Evolutionary conservation across 2,797 vertebrate species (phyloP).

Genomic region (Megaceryle alcyon): DNA sequence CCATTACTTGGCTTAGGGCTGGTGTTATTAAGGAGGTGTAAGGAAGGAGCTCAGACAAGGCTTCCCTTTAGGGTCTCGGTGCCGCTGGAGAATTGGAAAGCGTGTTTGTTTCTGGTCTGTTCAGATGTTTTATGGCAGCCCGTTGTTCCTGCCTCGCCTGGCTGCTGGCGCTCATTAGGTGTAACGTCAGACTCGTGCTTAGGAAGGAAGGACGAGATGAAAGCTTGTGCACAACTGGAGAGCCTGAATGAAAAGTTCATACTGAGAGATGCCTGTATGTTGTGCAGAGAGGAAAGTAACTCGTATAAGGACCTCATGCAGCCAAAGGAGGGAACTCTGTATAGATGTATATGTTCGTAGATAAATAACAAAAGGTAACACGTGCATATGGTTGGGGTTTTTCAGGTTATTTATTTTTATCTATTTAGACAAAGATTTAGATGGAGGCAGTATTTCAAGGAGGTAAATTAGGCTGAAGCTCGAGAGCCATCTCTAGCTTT

Average conservation of each 20-base stretch:
- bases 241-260: neutral
- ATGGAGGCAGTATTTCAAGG: neutral
- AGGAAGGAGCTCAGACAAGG: slow-evolving; percentile 79
- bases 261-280: fast-evolving
- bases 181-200: neutral
- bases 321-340: neutral
- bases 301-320: neutral
- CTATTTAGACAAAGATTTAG: neutral
- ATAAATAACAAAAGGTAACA: neutral
- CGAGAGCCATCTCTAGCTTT: neutral
- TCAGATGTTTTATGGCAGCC: slow-evolving; percentile 53
- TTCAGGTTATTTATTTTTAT: no score
- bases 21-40: slow-evolving; percentile 74
- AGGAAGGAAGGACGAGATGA: slow-evolving; percentile 1
- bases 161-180: slow-evolving; percentile 34
- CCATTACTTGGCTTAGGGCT: slow-evolving; percentile 73
- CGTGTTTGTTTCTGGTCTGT: slow-evolving; percentile 43
- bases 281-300: neutral
- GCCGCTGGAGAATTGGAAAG: slow-evolving; percentile 30
- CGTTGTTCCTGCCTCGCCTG: neutral
- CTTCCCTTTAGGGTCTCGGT: slow-evolving; percentile 70
- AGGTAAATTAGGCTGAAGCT: neutral
- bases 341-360: neutral
- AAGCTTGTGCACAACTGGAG: neutral
- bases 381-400: no score